phyloP scores from a whole-genome alignment of 2,113 vertebrate species.

The Microtus ochrogaster region DNA sequence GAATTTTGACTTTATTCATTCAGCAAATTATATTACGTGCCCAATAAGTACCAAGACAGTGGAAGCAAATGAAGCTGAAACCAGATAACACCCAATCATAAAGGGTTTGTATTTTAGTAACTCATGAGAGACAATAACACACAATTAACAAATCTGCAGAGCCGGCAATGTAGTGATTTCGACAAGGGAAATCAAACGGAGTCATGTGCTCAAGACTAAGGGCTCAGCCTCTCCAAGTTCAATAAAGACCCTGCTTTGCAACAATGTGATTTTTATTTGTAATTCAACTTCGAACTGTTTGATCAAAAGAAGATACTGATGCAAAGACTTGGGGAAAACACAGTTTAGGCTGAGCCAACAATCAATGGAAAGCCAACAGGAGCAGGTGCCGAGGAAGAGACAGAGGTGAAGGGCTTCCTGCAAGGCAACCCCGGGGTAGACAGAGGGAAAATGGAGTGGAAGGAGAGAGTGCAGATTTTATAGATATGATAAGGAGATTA shows the following conservation, averaged over 20 bases:
- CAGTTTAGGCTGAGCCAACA: neutral
- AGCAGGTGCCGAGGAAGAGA: neutral
- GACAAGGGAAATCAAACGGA: neutral
- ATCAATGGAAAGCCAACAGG: neutral
- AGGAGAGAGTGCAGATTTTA: neutral
- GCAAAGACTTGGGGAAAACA: neutral
- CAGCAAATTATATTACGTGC: neutral
- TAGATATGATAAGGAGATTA: neutral
- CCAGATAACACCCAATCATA: neutral
- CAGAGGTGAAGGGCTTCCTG: neutral
- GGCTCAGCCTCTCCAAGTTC: neutral
- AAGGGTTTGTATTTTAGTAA: neutral
- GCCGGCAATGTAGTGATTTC: neutral
- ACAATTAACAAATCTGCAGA: neutral
- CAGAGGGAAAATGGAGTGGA: neutral
- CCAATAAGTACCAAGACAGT: neutral
- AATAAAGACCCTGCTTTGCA: neutral
- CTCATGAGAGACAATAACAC: neutral
- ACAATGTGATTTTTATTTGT: neutral
- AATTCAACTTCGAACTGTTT: neutral
- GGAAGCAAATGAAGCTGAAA: neutral
- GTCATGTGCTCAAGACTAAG: neutral
- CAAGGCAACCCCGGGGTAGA: no score
- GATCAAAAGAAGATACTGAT: neutral
- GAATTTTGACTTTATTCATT: slow-evolving; percentile 34